Evolutionary conservation across 2,113 vertebrate species (phyloP), one percentile per base, ranked within the genome.

Genomic region (Podocnemis expansa): DNA sequence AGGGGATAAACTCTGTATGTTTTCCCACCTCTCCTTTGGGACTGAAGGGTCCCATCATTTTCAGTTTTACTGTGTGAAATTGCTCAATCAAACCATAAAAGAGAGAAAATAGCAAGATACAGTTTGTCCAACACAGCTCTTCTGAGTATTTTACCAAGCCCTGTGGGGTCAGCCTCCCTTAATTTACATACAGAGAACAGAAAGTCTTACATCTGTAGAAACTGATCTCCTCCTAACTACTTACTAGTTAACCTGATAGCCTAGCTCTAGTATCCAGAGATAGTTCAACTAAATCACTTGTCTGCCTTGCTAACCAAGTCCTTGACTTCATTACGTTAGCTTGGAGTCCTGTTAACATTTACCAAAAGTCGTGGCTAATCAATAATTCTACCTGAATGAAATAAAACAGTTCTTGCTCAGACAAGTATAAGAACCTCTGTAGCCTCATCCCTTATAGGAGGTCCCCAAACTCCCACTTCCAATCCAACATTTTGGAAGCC

Each of bases 261-360:
- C 1, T 0, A 10, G 6, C 10, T 63, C 14, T 49, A 25, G 5
- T 41, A 2, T 8, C 49, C 47, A 67, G 78, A 34, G 47, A 60
- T 51, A 14, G 31, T 47, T 34, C 25, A 45, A 24, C 21, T 73
- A 51, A 41, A 79, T 16, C 14, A 75, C 11, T 58, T 73, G 51
- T 22, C n/a, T 38, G 70, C 17, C 2, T 3, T 51, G 9, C 6
- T 45, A 31, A 12, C 5, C 19, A 87, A 73, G n/a, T 22, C 43
- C 73, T 87, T n/a, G 10, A 6, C 3, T 51, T 70, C 45, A 52
- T 79, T 79, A 27, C 13, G 41, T 34, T 6, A 21, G 38, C 24
- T 19, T 75, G 14, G 34, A 45, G 5, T 6, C 78, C 51, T 2
- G 11, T 21, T 54, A 54, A 75, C 5, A 54, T 4, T 47, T 93